A percentile compares a stretch with the other conserved stretches of the same genome.
phyloP scores from a whole-genome alignment of 2,888 invertebrate genomes.

The Parnassius orleans region DNA sequence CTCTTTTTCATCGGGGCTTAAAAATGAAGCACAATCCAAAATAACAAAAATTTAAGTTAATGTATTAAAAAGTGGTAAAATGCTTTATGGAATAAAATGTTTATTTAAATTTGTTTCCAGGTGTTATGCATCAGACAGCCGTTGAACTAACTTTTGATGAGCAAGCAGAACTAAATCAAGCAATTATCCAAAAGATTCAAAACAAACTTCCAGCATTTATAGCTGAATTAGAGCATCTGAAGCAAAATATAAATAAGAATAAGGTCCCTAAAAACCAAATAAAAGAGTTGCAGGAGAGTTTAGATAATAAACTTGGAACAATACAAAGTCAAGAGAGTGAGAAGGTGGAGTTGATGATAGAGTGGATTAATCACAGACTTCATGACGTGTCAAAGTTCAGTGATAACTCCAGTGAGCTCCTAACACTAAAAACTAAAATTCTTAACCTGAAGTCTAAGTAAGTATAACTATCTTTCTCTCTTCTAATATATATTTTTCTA shows the following conservation, averaged over 20 bases:
- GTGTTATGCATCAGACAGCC: slow-evolving; percentile 60
- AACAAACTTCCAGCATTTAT: slow-evolving; percentile 55
- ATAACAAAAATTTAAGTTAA: too few species aligned
- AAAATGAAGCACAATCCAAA: too few species aligned
- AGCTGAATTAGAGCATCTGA: slow-evolving; percentile 46
- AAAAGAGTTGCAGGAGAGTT: slow-evolving; percentile 54
- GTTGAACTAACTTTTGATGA: slow-evolving; percentile 66
- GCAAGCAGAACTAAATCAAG: slow-evolving; percentile 66
- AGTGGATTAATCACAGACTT: slow-evolving; percentile 67
- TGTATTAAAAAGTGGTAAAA: too few species aligned
- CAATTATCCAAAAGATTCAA: slow-evolving; percentile 61
- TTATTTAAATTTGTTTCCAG: slow-evolving; percentile 39
- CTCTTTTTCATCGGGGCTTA: too few species aligned
- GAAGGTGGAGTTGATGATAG: slow-evolving; percentile 69
- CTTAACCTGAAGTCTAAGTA: slow-evolving; percentile 73
- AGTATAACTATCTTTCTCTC: slow-evolving; percentile 32
- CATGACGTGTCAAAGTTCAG: slow-evolving; percentile 56
- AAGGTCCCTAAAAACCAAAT: slow-evolving; percentile 48
- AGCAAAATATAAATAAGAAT: slow-evolving; percentile 29
- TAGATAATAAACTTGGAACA: slow-evolving; percentile 58
- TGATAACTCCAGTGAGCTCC: slow-evolving; percentile 56
- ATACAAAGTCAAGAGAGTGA: slow-evolving; percentile 66
- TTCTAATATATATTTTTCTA: too few species aligned
- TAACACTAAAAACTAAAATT: slow-evolving; percentile 62
- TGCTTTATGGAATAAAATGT: too few species aligned